phyloP scores from a whole-genome alignment of 2,113 vertebrate genomes.

The Sakesphorus luctuosus region DNA sequence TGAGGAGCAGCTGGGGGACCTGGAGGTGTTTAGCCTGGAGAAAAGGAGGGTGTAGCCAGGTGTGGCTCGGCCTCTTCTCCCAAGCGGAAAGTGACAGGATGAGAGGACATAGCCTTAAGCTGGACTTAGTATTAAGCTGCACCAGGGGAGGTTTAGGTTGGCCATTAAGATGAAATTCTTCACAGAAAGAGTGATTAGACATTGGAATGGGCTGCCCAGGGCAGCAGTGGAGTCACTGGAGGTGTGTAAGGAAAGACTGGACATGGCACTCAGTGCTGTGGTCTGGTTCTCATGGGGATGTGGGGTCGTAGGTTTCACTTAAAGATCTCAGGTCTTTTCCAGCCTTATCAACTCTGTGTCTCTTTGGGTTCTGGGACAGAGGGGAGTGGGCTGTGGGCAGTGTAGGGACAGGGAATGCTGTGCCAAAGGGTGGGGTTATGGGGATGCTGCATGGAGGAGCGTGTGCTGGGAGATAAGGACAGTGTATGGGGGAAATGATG shows the following conservation, averaged over 20 bases:
- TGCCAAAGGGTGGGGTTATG: not conserved
- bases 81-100: not conserved
- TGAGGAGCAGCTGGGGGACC: not conserved
- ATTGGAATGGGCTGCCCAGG: not conserved
- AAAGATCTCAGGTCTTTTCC: not conserved
- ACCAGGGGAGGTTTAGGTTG: accelerated
- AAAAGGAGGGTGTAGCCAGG: not conserved
- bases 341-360: not conserved
- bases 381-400: not conserved
- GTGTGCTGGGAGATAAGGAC: not conserved
- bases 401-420: not conserved
- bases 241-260: not conserved
- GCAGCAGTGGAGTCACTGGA: no score
- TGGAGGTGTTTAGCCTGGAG: not conserved
- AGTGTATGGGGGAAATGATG: not conserved
- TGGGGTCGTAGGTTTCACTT: not conserved
- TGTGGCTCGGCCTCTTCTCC: not conserved
- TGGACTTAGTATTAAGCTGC: not conserved
- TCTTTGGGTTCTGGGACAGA: not conserved
- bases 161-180: not conserved
- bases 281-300: not conserved
- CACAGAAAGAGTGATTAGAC: accelerated
- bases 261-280: not conserved
- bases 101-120: not conserved
- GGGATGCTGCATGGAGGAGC: not conserved